Evolutionary conservation across 1,140 invertebrate species (phyloP), one percentile per base, ranked within the genome.

Genomic region (Neodiprion pinetum): DNA sequence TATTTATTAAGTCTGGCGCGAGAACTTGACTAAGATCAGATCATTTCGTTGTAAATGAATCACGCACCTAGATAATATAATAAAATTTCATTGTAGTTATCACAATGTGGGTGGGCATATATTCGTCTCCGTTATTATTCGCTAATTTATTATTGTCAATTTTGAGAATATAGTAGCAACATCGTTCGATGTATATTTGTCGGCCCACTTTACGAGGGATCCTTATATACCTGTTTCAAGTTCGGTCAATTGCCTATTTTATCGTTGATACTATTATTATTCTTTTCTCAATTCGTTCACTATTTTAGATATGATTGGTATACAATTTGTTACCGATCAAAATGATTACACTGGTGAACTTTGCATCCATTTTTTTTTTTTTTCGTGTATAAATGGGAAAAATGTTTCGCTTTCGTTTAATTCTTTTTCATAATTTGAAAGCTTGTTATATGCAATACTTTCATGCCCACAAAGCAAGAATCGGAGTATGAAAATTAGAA

Each of bases 1-100:
- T 82, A 84, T 73, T 74, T 70, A 14, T 69, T 69, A 76, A 76
- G 75, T 78, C 77, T 80, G 80, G 80, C 77, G 28, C 2, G 28
- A 40, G 1, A 40, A 40, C 28, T 40, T 40, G 28, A 40, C 28
- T 40, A n/a, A 72, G 71, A 73, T 48, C 71, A 77, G 76, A 71
- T 67, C 47, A 17, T 78, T 74, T 53, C 67, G n/a, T 72, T 76
- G 70, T 75, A 23, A 74, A 70, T 72, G 65, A 48, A 65, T 66
- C n/a, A 70, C 71, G 21, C 17, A 12, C 12, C 23, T 70, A 65
- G 17, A 71, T 12, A 65, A 65, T 65, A 14, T 65, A 0, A 65
- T 65, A 1, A 65, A 65, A 65, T 65, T 65, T 65, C 17, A 14
- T 65, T 17, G 61, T 17, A 21, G 17, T 65, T 65, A 14, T 65